Conservation (phyloP, 2,113 vertebrate species). For the Podocnemis expansa region DNA sequence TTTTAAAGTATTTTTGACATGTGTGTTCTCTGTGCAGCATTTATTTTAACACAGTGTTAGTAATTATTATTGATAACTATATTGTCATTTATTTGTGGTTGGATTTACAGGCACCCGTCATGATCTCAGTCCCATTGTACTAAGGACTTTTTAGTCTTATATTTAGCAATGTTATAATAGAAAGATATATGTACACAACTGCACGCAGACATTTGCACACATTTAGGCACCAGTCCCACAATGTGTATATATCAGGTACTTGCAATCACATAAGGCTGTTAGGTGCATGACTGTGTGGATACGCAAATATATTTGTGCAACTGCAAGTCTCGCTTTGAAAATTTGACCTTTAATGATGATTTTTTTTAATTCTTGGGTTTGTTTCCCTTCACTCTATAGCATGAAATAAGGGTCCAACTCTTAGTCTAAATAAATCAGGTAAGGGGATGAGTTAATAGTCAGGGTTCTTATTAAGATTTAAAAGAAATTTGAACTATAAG, state of each 20-base stretch:
- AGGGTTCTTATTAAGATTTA: not conserved
- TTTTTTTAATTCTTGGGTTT: not conserved
- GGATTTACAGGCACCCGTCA: not conserved
- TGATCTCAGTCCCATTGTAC: not conserved
- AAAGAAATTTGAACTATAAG: not conserved
- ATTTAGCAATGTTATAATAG: not conserved
- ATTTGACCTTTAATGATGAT: not conserved
- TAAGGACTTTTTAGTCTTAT: not conserved
- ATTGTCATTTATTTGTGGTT: not conserved
- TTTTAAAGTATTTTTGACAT: not conserved
- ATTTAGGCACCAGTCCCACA: not conserved
- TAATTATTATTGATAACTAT: not conserved
- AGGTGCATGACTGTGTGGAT: not conserved
- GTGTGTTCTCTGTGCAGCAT: not conserved
- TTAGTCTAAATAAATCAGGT: not conserved
- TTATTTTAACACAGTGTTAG: not conserved
- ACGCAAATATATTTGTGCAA: not conserved
- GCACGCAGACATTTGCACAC: rapidly evolving
- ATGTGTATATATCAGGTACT: not conserved
- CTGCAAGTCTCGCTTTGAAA: not conserved
- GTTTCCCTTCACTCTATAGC: not conserved
- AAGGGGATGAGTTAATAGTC: not conserved
- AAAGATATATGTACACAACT: not conserved
- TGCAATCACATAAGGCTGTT: not conserved
- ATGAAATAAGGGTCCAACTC: not conserved